phyloP scores from a whole-genome alignment of 2,797 vertebrate species.

The Lutjanus argentimaculatus region DNA sequence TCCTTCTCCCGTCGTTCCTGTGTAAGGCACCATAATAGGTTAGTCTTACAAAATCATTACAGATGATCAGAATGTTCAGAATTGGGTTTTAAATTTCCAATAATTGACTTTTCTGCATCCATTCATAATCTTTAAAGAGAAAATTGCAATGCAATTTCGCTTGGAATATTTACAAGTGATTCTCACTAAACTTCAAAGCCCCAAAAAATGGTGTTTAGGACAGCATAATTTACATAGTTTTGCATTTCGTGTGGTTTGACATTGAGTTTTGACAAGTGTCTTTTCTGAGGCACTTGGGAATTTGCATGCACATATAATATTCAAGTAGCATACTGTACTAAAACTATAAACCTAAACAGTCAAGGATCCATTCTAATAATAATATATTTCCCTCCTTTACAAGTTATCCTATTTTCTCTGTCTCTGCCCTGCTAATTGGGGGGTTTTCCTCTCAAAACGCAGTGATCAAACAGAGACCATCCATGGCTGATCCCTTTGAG shows the following conservation, averaged over 20 bases:
- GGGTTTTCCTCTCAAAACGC: constrained; percentile 43
- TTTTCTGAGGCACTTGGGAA: neutral
- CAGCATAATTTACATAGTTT: neutral
- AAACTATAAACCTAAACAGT: constrained; percentile 9
- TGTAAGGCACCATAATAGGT: too few relatives aligned
- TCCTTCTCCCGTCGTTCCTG: too few relatives aligned
- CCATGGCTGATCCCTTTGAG: constrained; percentile 53
- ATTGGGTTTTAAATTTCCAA: too few relatives aligned
- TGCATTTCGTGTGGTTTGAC: neutral
- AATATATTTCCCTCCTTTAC: constrained; percentile 10
- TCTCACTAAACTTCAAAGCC: too few relatives aligned
- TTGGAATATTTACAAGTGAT: too few relatives aligned
- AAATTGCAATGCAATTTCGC: too few relatives aligned
- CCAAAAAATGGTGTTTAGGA: too few relatives aligned
- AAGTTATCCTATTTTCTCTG: constrained; percentile 19
- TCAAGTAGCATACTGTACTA: neutral
- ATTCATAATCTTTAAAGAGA: too few relatives aligned
- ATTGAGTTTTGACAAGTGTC: neutral
- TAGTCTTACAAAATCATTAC: too few relatives aligned
- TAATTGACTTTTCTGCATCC: too few relatives aligned
- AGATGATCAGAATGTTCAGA: too few relatives aligned
- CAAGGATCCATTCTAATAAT: neutral
- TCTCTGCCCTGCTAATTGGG: constrained; percentile 48
- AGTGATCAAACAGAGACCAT: constrained; percentile 65
- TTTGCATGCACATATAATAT: neutral